phyloP scores from a whole-genome alignment of 2,113 vertebrate species.

The Zosterops hypoxanthus region DNA sequence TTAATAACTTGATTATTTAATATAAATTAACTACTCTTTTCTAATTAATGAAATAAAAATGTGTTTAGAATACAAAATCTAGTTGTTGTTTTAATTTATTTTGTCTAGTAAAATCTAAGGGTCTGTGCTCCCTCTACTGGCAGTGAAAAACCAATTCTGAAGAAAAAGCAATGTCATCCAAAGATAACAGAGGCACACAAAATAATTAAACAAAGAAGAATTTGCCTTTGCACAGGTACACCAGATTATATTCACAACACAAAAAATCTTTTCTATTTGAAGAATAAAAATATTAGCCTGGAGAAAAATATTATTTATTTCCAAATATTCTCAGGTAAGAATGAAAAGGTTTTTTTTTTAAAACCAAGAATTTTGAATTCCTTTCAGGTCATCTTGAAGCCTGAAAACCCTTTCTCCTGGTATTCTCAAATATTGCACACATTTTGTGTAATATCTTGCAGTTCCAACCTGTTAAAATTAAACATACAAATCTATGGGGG shows the following conservation, averaged over 20 bases:
- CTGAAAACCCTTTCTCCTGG: not conserved
- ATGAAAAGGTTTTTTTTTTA: not conserved
- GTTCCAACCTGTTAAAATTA: not conserved
- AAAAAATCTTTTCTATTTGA: not conserved
- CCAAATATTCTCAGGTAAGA: not conserved
- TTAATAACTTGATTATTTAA: not conserved
- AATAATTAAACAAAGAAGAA: not conserved
- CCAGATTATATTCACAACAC: not conserved
- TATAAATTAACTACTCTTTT: not conserved
- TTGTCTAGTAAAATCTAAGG: not conserved
- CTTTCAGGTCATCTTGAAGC: not conserved
- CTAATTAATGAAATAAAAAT: not conserved
- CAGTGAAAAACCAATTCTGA: not conserved
- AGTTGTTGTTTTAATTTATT: not conserved
- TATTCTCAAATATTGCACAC: not conserved
- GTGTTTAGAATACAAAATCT: not conserved
- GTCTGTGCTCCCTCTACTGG: slow-evolving; percentile 42
- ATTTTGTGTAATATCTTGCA: not conserved
- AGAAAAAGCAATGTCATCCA: not conserved
- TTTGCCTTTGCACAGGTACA: not conserved
- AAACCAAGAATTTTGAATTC: not conserved
- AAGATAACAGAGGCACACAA: not conserved
- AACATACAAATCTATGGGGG: not conserved
- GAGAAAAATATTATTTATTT: not conserved
- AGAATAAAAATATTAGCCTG: not conserved